Base-by-base conservation (phyloP, 2,797 vertebrate species). In the Spinibarbus caldwelli region DNA sequence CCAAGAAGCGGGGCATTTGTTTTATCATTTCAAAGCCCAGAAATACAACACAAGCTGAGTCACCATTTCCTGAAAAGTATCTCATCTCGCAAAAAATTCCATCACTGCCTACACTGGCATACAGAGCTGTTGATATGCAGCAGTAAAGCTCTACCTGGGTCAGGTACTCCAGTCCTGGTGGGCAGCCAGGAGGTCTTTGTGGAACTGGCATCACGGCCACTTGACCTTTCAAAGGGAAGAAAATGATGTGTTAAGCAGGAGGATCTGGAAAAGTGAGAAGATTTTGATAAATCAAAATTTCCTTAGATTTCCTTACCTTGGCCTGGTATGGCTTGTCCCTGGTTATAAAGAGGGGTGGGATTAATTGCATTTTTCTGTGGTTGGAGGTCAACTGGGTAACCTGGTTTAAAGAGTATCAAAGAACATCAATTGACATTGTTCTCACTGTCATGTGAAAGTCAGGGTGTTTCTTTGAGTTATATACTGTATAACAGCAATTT, bases 111-210 rank as follows among this genome's bases (percentile, higher is more conserved):
- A 23, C n/a, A 29, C 21, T 47, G 3, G 23, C 19, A 43, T 31
- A 80, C 62, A 77, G 57, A 66, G 31, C 23, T 41, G 29, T 11
- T 38, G 19, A 62, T 67, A 4, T 0, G 10, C 9, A 85, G 2
- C 34, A n/a, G 26, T 23, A 38, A 11, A 45, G 66, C 34, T 70
- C 85, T 94, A 96, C 96, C 95, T 95, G 95, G 26, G 80, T 92
- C 85, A 97, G 92, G 79, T 97, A 97, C 88, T 96, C 95, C 81
- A 97, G 87, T 38, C 96, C 96, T 15, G 95, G 95, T 43, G 96
- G 96, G 82, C 96, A 97, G 84, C 92, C 93, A 19, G 88, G 78
- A 67, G 91, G 77, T 80, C 90, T 15, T 26, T 89, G 86, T 81
- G 95, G 95, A 29, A 92, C 15, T 0, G 94, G 92, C 95, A 96